Conservation (phyloP, 2,888 invertebrate genomes). For the Dendrolimus houi region DNA sequence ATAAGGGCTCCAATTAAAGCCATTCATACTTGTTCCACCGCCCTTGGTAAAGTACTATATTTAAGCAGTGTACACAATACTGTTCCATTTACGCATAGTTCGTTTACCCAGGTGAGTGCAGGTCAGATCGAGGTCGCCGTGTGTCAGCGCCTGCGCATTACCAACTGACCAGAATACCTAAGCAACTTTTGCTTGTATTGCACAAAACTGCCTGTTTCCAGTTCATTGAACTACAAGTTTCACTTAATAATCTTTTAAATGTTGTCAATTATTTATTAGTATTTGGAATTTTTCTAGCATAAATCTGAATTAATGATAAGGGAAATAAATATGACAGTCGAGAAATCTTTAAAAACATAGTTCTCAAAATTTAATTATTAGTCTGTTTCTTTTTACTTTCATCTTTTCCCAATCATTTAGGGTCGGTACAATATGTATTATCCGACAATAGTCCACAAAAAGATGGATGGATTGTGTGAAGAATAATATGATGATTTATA, state of each 20-base stretch:
- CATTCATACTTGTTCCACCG: not conserved
- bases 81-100: conserved; percentile 28
- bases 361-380: too few relatives aligned
- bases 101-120: conserved; percentile 30
- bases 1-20: not conserved
- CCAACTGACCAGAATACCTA: conserved; percentile 46
- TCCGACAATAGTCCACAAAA: too few relatives aligned
- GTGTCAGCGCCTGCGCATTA: conserved; percentile 24
- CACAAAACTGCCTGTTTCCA: conserved; percentile 40
- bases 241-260: conserved; percentile 10
- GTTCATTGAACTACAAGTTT: conserved; percentile 36
- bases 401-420: too few relatives aligned
- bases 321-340: too few relatives aligned
- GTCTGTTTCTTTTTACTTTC: too few relatives aligned
- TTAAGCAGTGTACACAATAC: conserved; percentile 7
- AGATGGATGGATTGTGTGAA: too few relatives aligned
- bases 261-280: not conserved
- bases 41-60: not conserved
- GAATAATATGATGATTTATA: too few relatives aligned
- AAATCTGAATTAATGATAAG: too few relatives aligned
- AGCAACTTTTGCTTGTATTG: conserved; percentile 44
- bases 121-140: conserved; percentile 47
- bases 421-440: too few relatives aligned
- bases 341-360: too few relatives aligned
- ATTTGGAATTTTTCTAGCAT: too few relatives aligned